Evolutionary conservation across 1,140 invertebrate genomes (phyloP).

Genomic region (Drosophila punjabiensis): DNA sequence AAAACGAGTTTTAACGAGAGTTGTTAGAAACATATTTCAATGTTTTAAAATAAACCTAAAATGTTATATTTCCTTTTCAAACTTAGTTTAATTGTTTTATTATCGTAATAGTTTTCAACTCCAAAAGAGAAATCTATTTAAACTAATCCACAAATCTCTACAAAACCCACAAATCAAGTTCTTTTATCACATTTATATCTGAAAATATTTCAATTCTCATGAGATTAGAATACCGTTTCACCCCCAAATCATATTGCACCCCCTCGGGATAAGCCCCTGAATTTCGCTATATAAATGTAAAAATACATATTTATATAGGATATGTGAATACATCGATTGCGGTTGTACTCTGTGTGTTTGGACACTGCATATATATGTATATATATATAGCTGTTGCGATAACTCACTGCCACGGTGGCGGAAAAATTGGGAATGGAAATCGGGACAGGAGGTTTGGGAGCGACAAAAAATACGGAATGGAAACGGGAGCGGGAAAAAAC

Average conservation of each 20-base stretch:
- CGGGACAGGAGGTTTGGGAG: slow-evolving; percentile 21
- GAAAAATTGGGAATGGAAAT: slow-evolving; percentile 28
- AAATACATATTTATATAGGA: slow-evolving; percentile 34
- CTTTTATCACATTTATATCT: not conserved
- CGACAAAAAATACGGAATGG: slow-evolving; percentile 35
- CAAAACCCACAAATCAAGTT: not conserved
- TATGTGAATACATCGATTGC: slow-evolving; percentile 47
- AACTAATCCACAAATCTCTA: not conserved
- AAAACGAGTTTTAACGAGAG: too few relatives aligned
- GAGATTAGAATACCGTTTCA: not conserved
- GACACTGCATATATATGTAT: slow-evolving; percentile 8
- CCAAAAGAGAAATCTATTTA: not conserved
- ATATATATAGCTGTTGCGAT: slow-evolving; percentile 29
- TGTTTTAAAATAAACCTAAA: not conserved
- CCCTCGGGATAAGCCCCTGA: slow-evolving; percentile 18
- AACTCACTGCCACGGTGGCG: slow-evolving; percentile 54
- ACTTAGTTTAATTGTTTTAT: not conserved
- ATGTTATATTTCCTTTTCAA: not conserved
- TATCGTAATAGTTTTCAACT: too few relatives aligned
- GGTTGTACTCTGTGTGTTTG: slow-evolving; percentile 43
- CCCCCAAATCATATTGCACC: not conserved
- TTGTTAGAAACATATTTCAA: too few relatives aligned
- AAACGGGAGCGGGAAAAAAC: slow-evolving; percentile 9
- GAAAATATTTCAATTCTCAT: not conserved
- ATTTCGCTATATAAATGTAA: slow-evolving; percentile 20